Evolutionary conservation across 1,140 invertebrate species (phyloP).

Genomic region (Mactra quadrangularis): DNA sequence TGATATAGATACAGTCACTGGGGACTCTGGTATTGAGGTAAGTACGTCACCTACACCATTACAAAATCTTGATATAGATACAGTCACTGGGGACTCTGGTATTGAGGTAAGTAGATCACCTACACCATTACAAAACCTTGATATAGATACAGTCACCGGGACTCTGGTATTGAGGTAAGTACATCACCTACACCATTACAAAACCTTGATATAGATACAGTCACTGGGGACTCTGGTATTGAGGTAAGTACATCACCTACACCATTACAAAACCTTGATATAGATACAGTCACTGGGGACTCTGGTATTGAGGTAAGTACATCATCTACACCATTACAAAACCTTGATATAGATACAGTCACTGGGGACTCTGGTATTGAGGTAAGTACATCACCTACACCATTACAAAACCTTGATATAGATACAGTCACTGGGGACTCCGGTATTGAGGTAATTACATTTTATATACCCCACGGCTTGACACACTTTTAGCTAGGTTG

Average conservation of each 20-base stretch:
- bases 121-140: conserved; percentile 54
- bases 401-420: conserved; percentile 24
- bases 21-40: conserved; percentile 45
- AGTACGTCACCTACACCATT: conserved; percentile 69
- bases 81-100: conserved; percentile 26
- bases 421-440: conserved; percentile 1
- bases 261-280: conserved; percentile 5
- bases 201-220: conserved; percentile 34
- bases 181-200: conserved; percentile 67
- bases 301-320: conserved; percentile 60
- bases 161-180: conserved; percentile 49
- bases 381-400: conserved; percentile 66
- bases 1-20: conserved; percentile 28
- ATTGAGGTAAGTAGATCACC: conserved; percentile 66
- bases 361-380: conserved; percentile 41
- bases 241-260: not conserved
- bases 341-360: conserved; percentile 29
- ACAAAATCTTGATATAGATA: conserved; percentile 36
- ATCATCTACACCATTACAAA: conserved; percentile 65
- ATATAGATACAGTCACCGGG: conserved; percentile 28
- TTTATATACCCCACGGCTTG: too few species aligned
- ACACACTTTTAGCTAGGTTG: too few species aligned
- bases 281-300: not conserved
- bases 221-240: too few species aligned
- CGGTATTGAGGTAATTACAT: conserved; percentile 5